A percentile compares a stretch with the other conserved stretches of the same genome.
phyloP scores from a whole-genome alignment of 2,888 invertebrate species.

The Eudasyphora cyanicolor region DNA sequence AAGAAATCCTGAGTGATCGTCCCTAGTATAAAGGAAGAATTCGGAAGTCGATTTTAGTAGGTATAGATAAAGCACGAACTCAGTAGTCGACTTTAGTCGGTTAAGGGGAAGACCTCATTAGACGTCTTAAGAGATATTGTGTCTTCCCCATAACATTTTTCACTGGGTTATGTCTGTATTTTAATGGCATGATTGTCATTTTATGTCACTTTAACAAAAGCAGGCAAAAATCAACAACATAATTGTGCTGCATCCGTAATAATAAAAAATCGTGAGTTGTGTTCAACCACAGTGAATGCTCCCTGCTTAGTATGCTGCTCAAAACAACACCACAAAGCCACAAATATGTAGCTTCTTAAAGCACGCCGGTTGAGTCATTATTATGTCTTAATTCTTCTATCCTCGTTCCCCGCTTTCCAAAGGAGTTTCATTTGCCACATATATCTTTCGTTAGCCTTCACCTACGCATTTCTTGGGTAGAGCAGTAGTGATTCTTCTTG shows the following conservation, averaged over 20 bases:
- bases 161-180: background rate
- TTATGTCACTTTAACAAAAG: background rate
- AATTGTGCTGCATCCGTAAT: slow-evolving; percentile 27
- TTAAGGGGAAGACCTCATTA: too few relatives aligned
- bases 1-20: too few relatives aligned
- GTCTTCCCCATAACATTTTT: too few relatives aligned
- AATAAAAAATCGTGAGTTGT: background rate
- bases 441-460: slow-evolving; percentile 27
- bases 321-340: too few relatives aligned
- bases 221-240: slow-evolving; percentile 4
- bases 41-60: too few relatives aligned
- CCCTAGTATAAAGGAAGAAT: too few relatives aligned
- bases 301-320: slow-evolving; percentile 57
- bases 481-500: too few relatives aligned
- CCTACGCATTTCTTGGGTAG: too few relatives aligned
- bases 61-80: too few relatives aligned
- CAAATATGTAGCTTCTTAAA: background rate
- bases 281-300: background rate
- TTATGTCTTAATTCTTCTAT: slow-evolving; percentile 56
- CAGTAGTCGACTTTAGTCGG: too few relatives aligned
- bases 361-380: slow-evolving; percentile 54
- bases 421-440: background rate
- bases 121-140: too few relatives aligned
- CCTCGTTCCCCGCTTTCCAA: background rate
- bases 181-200: slow-evolving; percentile 31